Evolutionary conservation across 2,888 invertebrate species (phyloP).

Genomic region (Ophonus ardosiacus): DNA sequence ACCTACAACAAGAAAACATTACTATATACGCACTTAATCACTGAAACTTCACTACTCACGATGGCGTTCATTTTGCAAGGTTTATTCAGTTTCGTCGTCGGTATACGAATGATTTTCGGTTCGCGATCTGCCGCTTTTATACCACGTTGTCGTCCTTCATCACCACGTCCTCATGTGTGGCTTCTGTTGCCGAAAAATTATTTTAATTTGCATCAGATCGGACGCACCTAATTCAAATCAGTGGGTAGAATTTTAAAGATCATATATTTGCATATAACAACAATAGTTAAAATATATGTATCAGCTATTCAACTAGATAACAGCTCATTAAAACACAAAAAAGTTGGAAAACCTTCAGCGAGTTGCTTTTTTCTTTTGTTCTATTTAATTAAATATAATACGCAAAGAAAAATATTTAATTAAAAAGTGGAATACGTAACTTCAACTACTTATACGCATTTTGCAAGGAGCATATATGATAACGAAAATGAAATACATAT

Average conservation of each 20-base stretch:
- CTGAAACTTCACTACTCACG: slow-evolving; percentile 37
- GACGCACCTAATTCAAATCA: slow-evolving; percentile 61
- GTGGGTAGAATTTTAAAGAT: slow-evolving; percentile 27
- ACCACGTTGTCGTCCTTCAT: slow-evolving; percentile 49
- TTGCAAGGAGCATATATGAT: slow-evolving; percentile 1
- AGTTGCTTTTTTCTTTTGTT: not conserved
- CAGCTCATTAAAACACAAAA: slow-evolving; percentile 8
- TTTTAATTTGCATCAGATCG: slow-evolving; percentile 55
- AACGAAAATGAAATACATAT: not conserved
- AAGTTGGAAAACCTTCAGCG: not conserved
- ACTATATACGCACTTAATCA: not conserved
- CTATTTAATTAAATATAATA: not conserved
- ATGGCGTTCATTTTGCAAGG: slow-evolving; percentile 47
- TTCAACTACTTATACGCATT: not conserved
- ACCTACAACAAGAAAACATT: slow-evolving; percentile 46
- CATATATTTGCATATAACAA: slow-evolving; percentile 45
- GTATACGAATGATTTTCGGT: slow-evolving; percentile 57
- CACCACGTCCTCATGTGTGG: not conserved
- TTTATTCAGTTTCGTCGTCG: slow-evolving; percentile 36
- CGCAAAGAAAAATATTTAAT: slow-evolving; percentile 1
- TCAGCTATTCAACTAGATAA: not conserved
- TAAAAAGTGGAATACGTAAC: not conserved
- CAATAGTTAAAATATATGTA: not conserved
- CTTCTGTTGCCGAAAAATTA: slow-evolving; percentile 54
- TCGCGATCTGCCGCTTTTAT: slow-evolving; percentile 36